Conservation (phyloP, 1,140 invertebrate species). For the Drosophila sproati region DNA sequence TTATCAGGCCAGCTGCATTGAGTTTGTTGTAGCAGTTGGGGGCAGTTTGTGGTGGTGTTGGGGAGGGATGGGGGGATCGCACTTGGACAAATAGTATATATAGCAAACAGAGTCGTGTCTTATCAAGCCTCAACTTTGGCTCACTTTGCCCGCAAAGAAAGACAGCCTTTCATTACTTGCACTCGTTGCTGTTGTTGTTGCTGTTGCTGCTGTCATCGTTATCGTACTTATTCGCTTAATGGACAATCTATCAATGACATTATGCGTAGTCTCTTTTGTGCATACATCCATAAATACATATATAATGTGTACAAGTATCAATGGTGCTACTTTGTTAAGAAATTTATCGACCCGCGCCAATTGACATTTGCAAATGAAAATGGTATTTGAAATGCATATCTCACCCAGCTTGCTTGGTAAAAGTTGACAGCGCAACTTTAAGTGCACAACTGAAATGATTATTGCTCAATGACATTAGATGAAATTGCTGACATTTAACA, state of each 20-base stretch:
- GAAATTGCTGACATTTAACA: conserved; percentile 6
- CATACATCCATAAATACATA: conserved; percentile 2
- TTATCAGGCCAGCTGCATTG: conserved; percentile 46
- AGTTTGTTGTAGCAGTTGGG: background rate
- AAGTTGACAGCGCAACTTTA: conserved; percentile 4
- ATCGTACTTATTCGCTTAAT: conserved; percentile 32
- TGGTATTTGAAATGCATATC: conserved; percentile 50
- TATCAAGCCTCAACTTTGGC: conserved; percentile 71
- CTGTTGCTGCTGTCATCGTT: conserved; percentile 10
- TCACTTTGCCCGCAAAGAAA: conserved; percentile 63
- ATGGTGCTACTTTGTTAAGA: conserved; percentile 38
- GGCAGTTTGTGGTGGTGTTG: background rate
- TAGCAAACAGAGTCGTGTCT: conserved; percentile 18
- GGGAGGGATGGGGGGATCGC: background rate
- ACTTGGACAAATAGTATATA: conserved; percentile 58
- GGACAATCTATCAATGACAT: conserved; percentile 47
- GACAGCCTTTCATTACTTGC: conserved; percentile 60
- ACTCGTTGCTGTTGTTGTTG: background rate
- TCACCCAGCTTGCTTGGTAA: conserved; percentile 2
- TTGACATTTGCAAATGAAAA: conserved; percentile 56
- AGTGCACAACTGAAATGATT: conserved; percentile 10
- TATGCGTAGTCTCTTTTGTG: conserved; percentile 15
- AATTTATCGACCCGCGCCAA: conserved; percentile 34
- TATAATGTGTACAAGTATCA: conserved; percentile 5
- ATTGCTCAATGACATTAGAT: conserved; percentile 18